These are phyloP conservation scores for Atopsyche davidsoni DNA, from an alignment of 1,140 invertebrate species.

Conservation along the genomic window DNA sequence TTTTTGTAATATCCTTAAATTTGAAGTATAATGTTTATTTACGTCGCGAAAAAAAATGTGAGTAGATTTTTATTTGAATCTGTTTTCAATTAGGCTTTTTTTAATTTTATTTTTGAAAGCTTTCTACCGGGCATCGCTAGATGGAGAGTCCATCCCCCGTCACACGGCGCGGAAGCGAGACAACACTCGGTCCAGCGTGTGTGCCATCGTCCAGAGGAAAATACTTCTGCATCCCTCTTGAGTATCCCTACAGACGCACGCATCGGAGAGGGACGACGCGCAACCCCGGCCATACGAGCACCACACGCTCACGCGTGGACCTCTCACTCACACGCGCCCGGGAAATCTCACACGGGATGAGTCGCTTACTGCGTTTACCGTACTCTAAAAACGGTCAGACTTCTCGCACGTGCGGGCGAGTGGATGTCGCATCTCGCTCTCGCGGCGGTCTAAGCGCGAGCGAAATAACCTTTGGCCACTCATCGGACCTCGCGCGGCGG, in stretches of 20 bases:
- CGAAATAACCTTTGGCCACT: slow-evolving; percentile 20
- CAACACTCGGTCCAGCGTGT: slow-evolving; percentile 1
- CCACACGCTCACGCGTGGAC: slow-evolving; percentile 18
- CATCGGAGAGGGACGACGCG: slow-evolving; percentile 8
- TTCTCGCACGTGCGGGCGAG: background rate
- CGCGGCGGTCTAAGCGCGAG: background rate
- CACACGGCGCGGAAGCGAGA: slow-evolving; percentile 11
- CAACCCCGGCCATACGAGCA: slow-evolving; percentile 25
- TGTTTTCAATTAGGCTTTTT: too few species aligned
- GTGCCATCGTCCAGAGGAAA: slow-evolving; percentile 20
- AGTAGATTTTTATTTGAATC: too few species aligned
- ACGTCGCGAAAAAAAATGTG: too few species aligned
- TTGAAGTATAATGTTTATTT: too few species aligned
- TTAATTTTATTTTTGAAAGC: too few species aligned
- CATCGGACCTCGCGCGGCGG: background rate
- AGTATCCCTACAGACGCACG: background rate
- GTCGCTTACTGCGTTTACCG: slow-evolving; percentile 14
- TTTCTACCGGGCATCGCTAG: background rate
- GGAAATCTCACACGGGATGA: slow-evolving; percentile 12
- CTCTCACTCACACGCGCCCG: slow-evolving; percentile 11
- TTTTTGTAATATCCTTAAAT: too few species aligned
- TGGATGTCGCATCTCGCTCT: background rate
- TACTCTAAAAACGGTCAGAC: background rate
- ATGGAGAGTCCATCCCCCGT: background rate
- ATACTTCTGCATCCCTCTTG: slow-evolving; percentile 6